Percentiles rank a stretch among this genome's conserved stretches.
Evolutionary conservation across 2,888 invertebrate genomes (phyloP).

Genomic region (Mamestra brassicae): DNA sequence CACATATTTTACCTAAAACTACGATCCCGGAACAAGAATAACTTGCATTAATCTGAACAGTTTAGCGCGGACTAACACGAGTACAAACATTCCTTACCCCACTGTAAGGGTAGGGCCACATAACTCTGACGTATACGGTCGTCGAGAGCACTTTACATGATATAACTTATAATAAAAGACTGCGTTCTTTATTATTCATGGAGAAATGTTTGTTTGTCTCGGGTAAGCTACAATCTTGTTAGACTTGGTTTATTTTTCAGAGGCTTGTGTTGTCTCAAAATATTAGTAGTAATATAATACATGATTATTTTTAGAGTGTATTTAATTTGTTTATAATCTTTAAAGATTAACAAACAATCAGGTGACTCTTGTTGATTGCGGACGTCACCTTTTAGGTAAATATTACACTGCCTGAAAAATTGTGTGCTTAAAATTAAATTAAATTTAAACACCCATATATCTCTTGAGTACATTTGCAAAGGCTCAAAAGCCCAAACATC

Average conservation of each 20-base stretch:
- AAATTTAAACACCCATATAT: too few relatives aligned
- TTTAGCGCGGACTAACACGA: constrained; percentile 22
- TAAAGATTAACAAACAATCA: not conserved
- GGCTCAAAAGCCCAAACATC: too few relatives aligned
- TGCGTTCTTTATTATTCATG: constrained; percentile 41
- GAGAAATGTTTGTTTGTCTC: not conserved
- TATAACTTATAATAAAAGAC: constrained; percentile 15
- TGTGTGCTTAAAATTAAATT: too few relatives aligned
- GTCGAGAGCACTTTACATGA: constrained; percentile 17
- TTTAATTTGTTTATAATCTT: too few relatives aligned
- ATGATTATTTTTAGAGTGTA: too few relatives aligned
- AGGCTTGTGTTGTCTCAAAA: constrained; percentile 2
- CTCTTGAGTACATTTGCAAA: too few relatives aligned
- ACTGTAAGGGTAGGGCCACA: constrained; percentile 21
- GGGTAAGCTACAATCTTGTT: not conserved
- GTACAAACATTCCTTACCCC: constrained; percentile 26
- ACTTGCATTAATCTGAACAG: constrained; percentile 37
- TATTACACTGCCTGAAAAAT: too few relatives aligned
- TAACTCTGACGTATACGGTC: not conserved
- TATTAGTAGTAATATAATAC: too few relatives aligned
- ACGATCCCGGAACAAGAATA: constrained; percentile 12
- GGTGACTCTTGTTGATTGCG: not conserved
- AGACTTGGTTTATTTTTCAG: constrained; percentile 2
- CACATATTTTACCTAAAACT: constrained; percentile 21
- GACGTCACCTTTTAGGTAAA: too few relatives aligned